Evolutionary conservation across 2,113 vertebrate genomes (phyloP).

Genomic region (Xiphorhynchus elegans): DNA sequence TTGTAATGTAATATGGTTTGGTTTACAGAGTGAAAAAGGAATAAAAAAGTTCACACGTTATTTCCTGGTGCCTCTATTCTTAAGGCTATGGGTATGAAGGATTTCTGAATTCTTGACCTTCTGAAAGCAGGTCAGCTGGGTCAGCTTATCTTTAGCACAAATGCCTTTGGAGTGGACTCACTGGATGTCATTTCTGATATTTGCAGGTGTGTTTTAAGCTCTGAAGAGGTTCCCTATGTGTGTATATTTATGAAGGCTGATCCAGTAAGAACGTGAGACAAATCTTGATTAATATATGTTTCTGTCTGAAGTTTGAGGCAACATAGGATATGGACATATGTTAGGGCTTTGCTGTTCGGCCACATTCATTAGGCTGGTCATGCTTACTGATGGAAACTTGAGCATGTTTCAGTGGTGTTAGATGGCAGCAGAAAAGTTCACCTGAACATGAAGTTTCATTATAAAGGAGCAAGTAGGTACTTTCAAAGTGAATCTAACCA

Average conservation of each 20-base stretch:
- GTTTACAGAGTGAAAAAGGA: background rate
- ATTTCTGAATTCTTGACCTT: background rate
- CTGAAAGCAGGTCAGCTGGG: background rate
- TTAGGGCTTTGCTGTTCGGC: background rate
- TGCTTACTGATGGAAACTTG: background rate
- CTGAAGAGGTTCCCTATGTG: background rate
- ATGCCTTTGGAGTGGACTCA: background rate
- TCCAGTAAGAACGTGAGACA: background rate
- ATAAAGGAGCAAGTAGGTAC: background rate
- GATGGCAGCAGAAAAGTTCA: background rate
- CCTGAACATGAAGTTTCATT: background rate
- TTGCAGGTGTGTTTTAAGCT: background rate
- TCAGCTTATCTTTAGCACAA: background rate
- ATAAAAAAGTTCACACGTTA: background rate
- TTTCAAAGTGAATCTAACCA: background rate
- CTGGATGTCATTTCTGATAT: background rate
- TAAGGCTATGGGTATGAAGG: background rate
- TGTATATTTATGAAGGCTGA: background rate
- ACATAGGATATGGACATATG: no score
- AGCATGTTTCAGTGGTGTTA: rapidly evolving
- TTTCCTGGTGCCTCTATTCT: background rate
- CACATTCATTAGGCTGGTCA: rapidly evolving
- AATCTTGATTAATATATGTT: background rate
- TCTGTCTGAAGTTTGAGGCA: background rate
- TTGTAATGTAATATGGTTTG: background rate